Evolutionary conservation across 2,113 vertebrate genomes (phyloP).

Genomic region (Panthera uncia): DNA sequence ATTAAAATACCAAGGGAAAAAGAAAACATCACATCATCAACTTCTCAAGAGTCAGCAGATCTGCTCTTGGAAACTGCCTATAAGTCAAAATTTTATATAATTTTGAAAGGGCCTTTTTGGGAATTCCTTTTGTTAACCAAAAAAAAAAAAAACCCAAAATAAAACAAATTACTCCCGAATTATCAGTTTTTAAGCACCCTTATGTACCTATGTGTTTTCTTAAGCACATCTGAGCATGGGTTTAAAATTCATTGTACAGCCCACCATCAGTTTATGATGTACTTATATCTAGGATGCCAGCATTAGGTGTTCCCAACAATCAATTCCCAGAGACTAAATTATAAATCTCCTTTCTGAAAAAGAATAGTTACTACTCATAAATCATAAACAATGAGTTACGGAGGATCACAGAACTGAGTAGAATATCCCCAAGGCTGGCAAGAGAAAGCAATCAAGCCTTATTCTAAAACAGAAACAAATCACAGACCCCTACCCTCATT

Average conservation of each 20-base stretch:
- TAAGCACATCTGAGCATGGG: background rate
- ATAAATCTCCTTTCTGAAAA: conserved; percentile 1
- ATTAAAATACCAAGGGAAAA: background rate
- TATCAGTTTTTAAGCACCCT: background rate
- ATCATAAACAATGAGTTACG: background rate
- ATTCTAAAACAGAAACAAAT: conserved; percentile 9
- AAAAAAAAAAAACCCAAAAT: background rate
- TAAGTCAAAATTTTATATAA: background rate
- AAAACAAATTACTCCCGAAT: background rate
- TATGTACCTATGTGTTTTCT: background rate
- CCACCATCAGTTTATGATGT: background rate
- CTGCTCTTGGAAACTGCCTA: background rate
- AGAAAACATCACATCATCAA: background rate
- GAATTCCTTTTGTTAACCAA: background rate
- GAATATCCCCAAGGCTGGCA: background rate
- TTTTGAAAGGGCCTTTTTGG: background rate
- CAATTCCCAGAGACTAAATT: background rate
- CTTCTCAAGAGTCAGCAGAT: background rate
- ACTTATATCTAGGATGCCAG: background rate
- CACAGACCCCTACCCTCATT: background rate
- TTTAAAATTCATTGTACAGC: background rate
- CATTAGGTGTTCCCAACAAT: background rate
- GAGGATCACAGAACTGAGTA: background rate
- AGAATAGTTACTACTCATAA: background rate
- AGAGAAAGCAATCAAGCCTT: background rate